Evolutionary conservation across 2,113 vertebrate genomes (phyloP), one percentile per base, ranked within the genome.

Genomic region (Amazona vittata): DNA sequence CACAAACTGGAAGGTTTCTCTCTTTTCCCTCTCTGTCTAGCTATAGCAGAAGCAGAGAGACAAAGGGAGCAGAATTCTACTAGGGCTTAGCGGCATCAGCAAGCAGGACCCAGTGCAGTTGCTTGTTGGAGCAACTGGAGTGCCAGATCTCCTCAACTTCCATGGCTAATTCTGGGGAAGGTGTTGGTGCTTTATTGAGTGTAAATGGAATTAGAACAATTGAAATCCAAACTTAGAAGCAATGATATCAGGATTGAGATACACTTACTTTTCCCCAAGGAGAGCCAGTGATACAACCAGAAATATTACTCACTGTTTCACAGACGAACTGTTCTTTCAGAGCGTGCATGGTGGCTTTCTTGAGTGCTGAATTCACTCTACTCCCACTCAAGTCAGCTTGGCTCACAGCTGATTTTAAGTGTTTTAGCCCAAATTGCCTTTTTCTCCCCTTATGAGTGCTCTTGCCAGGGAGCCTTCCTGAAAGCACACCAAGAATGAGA

Each of bases 251-350:
- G 62, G 29, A 70, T 73, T 11, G 5, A 44, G 43, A 52, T 86
- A 93, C 69, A 88, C 80, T 93, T 94, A 53, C 43, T 90, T 94
- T 92, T 89, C 89, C 43, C 83, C 68, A 81, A 33, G 91, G 91
- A 92, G 21, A 90, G 43, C 6, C 69, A 79, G 75, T 81, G 94
- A 86, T 53, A 77, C 74, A 95, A 76, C 28, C 67, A 74, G 59
- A 90, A 83, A 86, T 92, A 86, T 93, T 95, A 86, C 46, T 94
- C 67, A 83, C 25, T 29, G 44, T 75, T 95, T 78, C 2, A 2
- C 74, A 83, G 77, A 44, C 12, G 50, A 95, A 39, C 75, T 75
- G 52, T 76, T 95, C 44, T 52, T 74, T 68, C 68, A 57, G 71
- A 86, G 29, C 24, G 64, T 95, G 37, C 0, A 1, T 37, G 71